Evolutionary conservation across 2,888 invertebrate genomes (phyloP).

Genomic region (Chrysomela aeneicollis): DNA sequence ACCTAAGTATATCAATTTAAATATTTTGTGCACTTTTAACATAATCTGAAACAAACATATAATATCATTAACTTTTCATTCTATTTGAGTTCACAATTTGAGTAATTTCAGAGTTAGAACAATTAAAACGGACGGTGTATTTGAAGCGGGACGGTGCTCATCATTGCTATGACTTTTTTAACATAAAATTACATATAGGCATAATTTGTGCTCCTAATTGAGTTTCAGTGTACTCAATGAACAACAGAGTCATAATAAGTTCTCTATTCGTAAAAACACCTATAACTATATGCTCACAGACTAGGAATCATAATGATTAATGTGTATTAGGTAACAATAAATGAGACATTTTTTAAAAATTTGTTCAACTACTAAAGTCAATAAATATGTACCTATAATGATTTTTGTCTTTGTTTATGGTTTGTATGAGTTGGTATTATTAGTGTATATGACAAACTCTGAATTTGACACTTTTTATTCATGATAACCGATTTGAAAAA

Average conservation of each 20-base stretch:
- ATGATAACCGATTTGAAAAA: too few species aligned
- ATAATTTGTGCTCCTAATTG: not conserved
- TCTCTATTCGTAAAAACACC: not conserved
- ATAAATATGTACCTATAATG: too few species aligned
- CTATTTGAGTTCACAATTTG: not conserved
- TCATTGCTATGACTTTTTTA: not conserved
- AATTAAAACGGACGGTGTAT: constrained; percentile 1
- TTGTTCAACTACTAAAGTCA: too few species aligned
- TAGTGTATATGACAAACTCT: too few species aligned
- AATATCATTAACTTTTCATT: not conserved
- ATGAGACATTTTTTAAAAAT: not conserved
- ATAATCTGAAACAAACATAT: not conserved
- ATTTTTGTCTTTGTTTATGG: too few species aligned
- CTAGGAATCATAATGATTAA: not conserved
- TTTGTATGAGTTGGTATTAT: too few species aligned
- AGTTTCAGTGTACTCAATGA: not conserved
- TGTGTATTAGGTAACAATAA: not conserved
- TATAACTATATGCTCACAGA: constrained; percentile 2
- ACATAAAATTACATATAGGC: not conserved
- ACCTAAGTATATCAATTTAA: not conserved
- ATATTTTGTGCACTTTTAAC: constrained; percentile 14
- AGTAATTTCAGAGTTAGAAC: not conserved
- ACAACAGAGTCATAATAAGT: not conserved
- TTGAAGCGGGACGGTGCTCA: constrained; percentile 1
- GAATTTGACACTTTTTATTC: too few species aligned